Percentiles rank a stretch among this genome's conserved stretches.
These are phyloP conservation scores for Laticauda colubrina DNA, from an alignment of 2,113 vertebrate species.

Conservation along the genomic window DNA sequence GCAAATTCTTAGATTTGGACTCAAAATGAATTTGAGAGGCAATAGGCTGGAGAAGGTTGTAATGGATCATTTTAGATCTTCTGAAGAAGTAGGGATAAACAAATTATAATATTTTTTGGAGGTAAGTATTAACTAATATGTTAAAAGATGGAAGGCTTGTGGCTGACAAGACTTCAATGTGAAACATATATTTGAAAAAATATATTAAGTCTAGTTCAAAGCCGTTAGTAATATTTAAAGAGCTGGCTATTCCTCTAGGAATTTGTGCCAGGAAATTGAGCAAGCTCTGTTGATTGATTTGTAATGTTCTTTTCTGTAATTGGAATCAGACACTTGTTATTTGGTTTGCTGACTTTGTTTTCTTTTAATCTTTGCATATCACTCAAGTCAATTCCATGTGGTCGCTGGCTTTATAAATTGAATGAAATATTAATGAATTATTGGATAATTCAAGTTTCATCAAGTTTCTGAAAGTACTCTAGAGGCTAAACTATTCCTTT, in stretches of 20 bases:
- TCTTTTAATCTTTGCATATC: not conserved
- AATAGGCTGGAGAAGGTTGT: not conserved
- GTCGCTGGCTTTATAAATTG: not conserved
- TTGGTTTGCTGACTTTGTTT: not conserved
- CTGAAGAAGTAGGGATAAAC: not conserved
- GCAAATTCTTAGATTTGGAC: not conserved
- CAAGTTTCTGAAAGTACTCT: not conserved
- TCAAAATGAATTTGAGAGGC: not conserved
- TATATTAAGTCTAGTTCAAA: not conserved
- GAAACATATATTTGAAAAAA: not conserved
- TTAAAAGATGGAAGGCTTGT: not conserved
- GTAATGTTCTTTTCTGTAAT: not conserved
- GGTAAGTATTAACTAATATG: not conserved
- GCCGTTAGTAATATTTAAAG: not conserved
- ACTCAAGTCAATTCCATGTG: not conserved
- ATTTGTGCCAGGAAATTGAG: not conserved
- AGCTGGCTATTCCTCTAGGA: not conserved
- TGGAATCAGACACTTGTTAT: not conserved
- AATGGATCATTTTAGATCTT: not conserved
- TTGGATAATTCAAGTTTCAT: not conserved
- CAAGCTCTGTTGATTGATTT: not conserved
- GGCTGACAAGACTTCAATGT: not conserved
- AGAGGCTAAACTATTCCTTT: not conserved
- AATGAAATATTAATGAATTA: not conserved
- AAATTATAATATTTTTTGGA: not conserved